Base-by-base conservation (phyloP, 2,113 vertebrate genomes). In the Callaeas wilsoni region DNA sequence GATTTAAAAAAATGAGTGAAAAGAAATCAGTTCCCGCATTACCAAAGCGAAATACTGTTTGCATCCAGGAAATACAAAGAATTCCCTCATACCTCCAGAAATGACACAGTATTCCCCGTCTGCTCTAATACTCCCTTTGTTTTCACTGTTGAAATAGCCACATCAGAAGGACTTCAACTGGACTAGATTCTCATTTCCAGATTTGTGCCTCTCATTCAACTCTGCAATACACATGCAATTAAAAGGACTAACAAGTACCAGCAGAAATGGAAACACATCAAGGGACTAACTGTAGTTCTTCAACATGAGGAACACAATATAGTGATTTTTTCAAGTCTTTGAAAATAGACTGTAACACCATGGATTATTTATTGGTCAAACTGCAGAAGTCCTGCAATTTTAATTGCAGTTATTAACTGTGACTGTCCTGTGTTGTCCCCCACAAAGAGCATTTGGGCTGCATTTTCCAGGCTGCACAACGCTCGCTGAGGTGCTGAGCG, bases 401-500 rank as follows among this genome's bases (percentile, higher is more conserved):
- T 41, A 52, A 14, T 39, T 68, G 49, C 57, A 47, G 44, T 79
- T 33, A 26, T 52, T 79, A 19, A 16, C 55, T 27, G 16, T 27
- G 64, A 7, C 52, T 62, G 27, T 19, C 41, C 50, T 53, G 41
- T 21, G 20, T 29, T 46, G 55, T 55, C 4, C 53, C 18, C 13
- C 15, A 27, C 6, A 27, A 57, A 37, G 55, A 73, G 12, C 8
- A 25, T 26, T 6, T 67, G 65, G 10, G 46, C 49, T 93, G 62
- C 1, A 0, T 62, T 79, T 70, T 62, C 25, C 65, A 77, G 59
- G 53, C 41, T 59, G 53, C 1, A 1, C 32, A 29, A 53, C 22
- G 10, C 37, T 84, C 1, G 0, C 47, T 32, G n/a, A 37, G 64
- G 46, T 52, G 64, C 50, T 8, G 0, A 29, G 60, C 4, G 1